Conservation (phyloP, 1,140 invertebrate species). For the Delia radicum region DNA sequence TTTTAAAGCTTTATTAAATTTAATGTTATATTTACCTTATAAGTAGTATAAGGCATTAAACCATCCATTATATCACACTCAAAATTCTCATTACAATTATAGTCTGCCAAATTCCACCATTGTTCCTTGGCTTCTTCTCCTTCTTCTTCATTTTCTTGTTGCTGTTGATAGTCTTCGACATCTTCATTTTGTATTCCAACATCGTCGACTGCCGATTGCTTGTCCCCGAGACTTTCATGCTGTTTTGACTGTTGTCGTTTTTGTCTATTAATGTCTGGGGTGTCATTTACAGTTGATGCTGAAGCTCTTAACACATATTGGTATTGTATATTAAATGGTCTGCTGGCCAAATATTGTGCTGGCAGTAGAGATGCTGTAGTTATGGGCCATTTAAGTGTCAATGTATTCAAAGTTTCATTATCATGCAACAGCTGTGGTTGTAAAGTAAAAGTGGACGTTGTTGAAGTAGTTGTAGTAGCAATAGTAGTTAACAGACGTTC, state of each 20-base stretch:
- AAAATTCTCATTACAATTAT: slow-evolving; percentile 58
- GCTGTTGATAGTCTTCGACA: not conserved
- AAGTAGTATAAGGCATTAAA: slow-evolving; percentile 85
- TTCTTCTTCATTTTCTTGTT: not conserved
- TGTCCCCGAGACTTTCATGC: not conserved
- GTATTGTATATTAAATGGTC: slow-evolving; percentile 58
- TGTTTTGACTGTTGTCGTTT: not conserved
- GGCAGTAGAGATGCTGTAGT: slow-evolving; percentile 44
- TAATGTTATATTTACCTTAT: too few relatives aligned
- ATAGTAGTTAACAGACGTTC: slow-evolving; percentile 31
- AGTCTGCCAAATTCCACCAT: slow-evolving; percentile 63
- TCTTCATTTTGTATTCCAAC: not conserved
- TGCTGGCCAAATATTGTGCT: slow-evolving; percentile 56
- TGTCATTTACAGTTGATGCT: slow-evolving; percentile 59
- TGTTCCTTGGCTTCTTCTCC: not conserved
- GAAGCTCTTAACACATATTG: slow-evolving; percentile 60
- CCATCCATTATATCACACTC: slow-evolving; percentile 62
- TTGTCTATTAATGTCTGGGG: not conserved
- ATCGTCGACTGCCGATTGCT: not conserved
- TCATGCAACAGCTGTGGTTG: slow-evolving; percentile 36
- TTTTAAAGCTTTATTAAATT: too few relatives aligned
- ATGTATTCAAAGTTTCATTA: slow-evolving; percentile 54
- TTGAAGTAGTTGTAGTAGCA: not conserved
- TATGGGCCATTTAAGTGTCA: slow-evolving; percentile 79
- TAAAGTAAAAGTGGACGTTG: not conserved